Base-by-base conservation (phyloP, 2,113 vertebrate genomes). In the Heterotilapia buettikoferi region DNA sequence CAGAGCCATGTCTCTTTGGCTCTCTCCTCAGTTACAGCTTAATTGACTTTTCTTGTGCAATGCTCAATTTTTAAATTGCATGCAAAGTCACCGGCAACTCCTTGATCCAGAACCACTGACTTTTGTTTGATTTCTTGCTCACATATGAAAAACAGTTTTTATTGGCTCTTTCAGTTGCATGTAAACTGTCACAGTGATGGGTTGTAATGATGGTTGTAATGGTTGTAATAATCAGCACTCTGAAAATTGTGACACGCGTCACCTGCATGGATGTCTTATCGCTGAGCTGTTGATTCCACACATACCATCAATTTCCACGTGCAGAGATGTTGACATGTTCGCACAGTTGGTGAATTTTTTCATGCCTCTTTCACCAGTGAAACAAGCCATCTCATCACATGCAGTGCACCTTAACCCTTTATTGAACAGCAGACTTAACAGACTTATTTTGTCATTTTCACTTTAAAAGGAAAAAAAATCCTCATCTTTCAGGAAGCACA, bases 221-320 rank as follows among this genome's bases (percentile, higher is more conserved):
- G n/a, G n/a, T n/a, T n/a, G n/a, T n/a, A n/a, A n/a, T n/a, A n/a
- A 19, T 88, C 8, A 90, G 86, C 2, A 11, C 24, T 87, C 38
- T 40, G 13, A 43, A 18, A 36, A 56, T 18, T 71, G 19, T 45
- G n/a, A 45, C 80, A 38, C 24, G 4, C 3, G 5, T 86, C 47
- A 47, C 78, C 14, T 85, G 16, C 33, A 8, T 19, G 6, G 26
- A 76, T 53, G 31, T 61, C 59, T 16, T 61, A 18, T 38, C 38
- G 6, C 29, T 29, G 2, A 57, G 50, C 68, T 83, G 82, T 47
- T 53, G 54, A 79, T 54, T 84, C 56, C 47, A 56, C 54, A 50
- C 13, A 6, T 1, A 2, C 2, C 29, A 19, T 38, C 57, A 26
- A 1, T 59, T 11, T 19, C 24, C 43, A 84, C 6, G 8, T 21